A percentile compares a stretch with the other conserved stretches of the same genome.
Evolutionary conservation across 2,888 invertebrate species (phyloP).

Genomic region (Lymantria monacha): DNA sequence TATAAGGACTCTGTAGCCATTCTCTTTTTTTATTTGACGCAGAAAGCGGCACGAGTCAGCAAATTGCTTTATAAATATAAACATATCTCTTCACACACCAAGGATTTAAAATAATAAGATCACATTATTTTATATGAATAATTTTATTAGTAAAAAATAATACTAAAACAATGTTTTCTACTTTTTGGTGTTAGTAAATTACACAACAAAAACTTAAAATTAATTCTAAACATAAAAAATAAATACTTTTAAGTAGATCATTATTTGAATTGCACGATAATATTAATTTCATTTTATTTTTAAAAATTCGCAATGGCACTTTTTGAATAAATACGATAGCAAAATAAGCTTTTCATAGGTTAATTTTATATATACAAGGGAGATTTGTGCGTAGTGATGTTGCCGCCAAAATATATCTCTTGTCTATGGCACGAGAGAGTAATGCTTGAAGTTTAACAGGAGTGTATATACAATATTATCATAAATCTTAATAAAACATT

Average conservation of each 20-base stretch:
- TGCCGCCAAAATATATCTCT: constrained; percentile 43
- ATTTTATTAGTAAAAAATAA: constrained; percentile 62
- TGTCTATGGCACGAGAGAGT: constrained; percentile 71
- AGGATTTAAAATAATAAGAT: constrained; percentile 16
- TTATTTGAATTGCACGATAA: constrained; percentile 58
- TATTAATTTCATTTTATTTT: constrained; percentile 27
- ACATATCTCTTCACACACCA: background rate
- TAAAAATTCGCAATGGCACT: constrained; percentile 63
- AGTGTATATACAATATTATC: constrained; percentile 61
- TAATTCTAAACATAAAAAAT: constrained; percentile 43
- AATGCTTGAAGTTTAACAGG: constrained; percentile 56
- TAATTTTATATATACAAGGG: constrained; percentile 33
- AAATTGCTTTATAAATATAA: too few relatives aligned
- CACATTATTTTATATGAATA: constrained; percentile 30
- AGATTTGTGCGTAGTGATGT: constrained; percentile 42
- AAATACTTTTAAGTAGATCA: constrained; percentile 70
- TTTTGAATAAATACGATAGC: constrained; percentile 62
- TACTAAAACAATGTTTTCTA: constrained; percentile 59
- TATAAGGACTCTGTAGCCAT: too few relatives aligned
- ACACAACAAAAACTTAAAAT: constrained; percentile 55
- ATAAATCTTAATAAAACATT: constrained; percentile 27
- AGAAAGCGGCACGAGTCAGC: too few relatives aligned
- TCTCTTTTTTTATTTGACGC: too few relatives aligned
- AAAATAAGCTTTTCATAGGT: constrained; percentile 57
- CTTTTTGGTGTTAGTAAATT: constrained; percentile 80